Conservation (phyloP, 2,797 vertebrate genomes). For the Pristis pectinata region DNA sequence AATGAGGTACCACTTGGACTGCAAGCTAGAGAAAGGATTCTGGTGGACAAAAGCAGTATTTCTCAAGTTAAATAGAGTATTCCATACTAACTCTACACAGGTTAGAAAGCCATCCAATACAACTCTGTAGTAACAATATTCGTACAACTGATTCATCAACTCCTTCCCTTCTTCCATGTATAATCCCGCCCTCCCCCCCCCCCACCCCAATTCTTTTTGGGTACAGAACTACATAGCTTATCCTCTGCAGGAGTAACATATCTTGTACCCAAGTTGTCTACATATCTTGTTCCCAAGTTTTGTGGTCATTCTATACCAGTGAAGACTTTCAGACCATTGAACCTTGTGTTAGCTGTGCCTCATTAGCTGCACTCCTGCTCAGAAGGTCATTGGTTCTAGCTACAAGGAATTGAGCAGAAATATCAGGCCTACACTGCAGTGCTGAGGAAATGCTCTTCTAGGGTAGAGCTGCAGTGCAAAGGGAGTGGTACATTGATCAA, state of each 20-base stretch:
- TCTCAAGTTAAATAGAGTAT: no score
- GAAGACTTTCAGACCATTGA: not conserved
- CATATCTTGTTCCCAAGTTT: not conserved
- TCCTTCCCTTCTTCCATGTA: not conserved
- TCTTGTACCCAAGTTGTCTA: no score
- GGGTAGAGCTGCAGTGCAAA: not conserved
- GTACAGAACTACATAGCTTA: not conserved
- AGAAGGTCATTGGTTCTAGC: not conserved
- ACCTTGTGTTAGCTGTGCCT: not conserved
- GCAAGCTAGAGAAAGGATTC: slow-evolving; percentile 87
- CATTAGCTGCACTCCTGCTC: not conserved
- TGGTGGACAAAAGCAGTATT: slow-evolving; percentile 50
- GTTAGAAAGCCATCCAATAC: not conserved
- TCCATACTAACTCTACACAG: not conserved
- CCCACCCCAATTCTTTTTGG: not conserved
- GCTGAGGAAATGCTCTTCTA: no score
- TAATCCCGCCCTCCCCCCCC: no score
- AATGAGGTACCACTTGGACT: slow-evolving; percentile 90
- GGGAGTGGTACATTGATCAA: not conserved
- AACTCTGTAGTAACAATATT: not conserved
- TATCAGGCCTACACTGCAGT: no score
- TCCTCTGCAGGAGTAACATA: no score
- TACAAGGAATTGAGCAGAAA: not conserved
- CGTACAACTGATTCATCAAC: not conserved
- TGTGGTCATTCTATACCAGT: not conserved